Base-by-base conservation (phyloP, 2,797 vertebrate genomes). In the Chrosomus eos region DNA sequence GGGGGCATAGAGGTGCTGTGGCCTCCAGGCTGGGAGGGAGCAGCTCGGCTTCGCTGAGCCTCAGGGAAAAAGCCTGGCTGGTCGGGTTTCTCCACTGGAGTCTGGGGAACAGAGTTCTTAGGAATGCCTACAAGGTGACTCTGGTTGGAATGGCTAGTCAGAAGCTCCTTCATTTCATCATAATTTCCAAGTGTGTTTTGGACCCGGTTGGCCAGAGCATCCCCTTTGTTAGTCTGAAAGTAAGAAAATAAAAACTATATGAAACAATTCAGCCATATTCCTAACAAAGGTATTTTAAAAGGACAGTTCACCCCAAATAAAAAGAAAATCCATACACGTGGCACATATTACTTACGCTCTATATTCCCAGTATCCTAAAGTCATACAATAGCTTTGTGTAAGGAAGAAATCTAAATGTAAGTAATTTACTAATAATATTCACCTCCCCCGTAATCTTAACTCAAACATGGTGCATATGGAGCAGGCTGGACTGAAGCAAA, bases 141-240 rank as follows among this genome's bases (percentile, higher is more conserved):
- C 88, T 94, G 87, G 82, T 92, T 94, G 72, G 94, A 88, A 77
- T 92, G 88, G 86, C 89, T 92, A 85, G 94, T 87, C 78, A 94
- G 90, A 51, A 92, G 92, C 88, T 92, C 93, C 88, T 94, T 94
- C 90, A 96, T 94, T 90, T 99, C 97, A 89, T 99, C 98, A 9
- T 98, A 99, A 92, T 95, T 95, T 80, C 98, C 98, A 91, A 99
- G 91, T 95, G 97, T 98, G 91, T 93, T 97, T 91, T 97, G 97
- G 92, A 99, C 96, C 77, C 96, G 96, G 89, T 94, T 96, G 81
- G 98, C 99, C 85, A 99, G 94, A 84, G 98, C 97, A 93, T 99
- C 98, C 26, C 95, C 96, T 94, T 97, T 98, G 89, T 95, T 96
- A 86, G 95, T 99, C 98, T 99, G 89, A 62, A 92, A 94, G 89